Evolutionary conservation across 2,113 vertebrate species (phyloP).

Genomic region (Tychaedon coryphoeus): DNA sequence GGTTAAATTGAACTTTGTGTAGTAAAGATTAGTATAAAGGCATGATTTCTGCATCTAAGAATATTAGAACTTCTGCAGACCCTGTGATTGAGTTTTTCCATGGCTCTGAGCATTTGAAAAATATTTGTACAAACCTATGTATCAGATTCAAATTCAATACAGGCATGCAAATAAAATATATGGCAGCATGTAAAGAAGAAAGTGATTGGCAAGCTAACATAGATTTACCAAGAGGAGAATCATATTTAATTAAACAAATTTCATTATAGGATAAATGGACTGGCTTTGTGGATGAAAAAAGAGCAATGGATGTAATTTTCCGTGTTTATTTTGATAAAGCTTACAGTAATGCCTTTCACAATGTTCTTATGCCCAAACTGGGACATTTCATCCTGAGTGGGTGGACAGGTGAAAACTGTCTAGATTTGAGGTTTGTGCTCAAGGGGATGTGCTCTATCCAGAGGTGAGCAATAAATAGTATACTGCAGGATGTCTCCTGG

Average conservation of each 20-base stretch:
- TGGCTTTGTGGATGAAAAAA: neutral
- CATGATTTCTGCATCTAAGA: neutral
- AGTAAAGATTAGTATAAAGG: neutral
- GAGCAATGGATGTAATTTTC: neutral
- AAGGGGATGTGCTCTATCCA: neutral
- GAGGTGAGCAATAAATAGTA: neutral
- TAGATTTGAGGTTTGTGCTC: neutral
- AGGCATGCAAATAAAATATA: neutral
- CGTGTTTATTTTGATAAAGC: neutral
- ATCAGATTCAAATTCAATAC: neutral
- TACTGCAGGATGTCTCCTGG: neutral
- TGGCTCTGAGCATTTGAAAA: neutral
- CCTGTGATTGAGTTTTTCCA: neutral
- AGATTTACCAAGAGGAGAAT: neutral
- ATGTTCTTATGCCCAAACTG: neutral
- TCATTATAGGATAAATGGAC: neutral
- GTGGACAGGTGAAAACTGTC: neutral
- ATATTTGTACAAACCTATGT: neutral
- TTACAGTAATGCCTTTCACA: neutral
- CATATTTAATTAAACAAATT: neutral
- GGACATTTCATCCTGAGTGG: neutral
- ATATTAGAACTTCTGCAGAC: neutral
- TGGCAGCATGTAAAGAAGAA: neutral
- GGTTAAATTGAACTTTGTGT: neutral
- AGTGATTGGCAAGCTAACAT: neutral